phyloP scores from a whole-genome alignment of 1,140 invertebrate species.

The Heliothis virescens region DNA sequence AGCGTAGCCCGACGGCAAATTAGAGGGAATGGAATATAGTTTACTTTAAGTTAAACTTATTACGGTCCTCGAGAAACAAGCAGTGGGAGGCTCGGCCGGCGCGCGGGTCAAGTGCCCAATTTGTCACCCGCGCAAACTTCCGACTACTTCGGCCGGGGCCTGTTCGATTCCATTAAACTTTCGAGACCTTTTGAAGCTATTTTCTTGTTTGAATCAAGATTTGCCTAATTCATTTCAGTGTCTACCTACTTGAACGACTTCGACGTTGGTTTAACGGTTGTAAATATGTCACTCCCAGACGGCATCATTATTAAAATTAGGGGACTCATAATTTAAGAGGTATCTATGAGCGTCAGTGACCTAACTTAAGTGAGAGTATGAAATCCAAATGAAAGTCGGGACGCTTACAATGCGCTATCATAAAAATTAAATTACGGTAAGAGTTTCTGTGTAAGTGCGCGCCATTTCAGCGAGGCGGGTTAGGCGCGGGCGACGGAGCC shows the following conservation, averaged over 20 bases:
- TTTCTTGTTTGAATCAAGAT: constrained; percentile 83
- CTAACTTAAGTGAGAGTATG: constrained; percentile 62
- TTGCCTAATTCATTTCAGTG: constrained; percentile 81
- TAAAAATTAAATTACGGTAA: constrained; percentile 86
- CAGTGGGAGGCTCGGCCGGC: constrained; percentile 76
- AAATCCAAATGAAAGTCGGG: constrained; percentile 79
- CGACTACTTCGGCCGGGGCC: constrained; percentile 76
- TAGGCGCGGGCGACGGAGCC: constrained; percentile 58
- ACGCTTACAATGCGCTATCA: constrained; percentile 85
- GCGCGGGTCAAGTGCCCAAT: constrained; percentile 85
- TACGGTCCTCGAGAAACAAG: constrained; percentile 84
- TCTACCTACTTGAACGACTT: constrained; percentile 54
- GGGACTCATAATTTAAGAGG: constrained; percentile 1
- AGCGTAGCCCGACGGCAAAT: constrained; percentile 77
- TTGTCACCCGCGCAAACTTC: constrained; percentile 85
- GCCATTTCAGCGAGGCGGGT: constrained; percentile 73
- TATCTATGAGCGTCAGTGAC: constrained; percentile 48
- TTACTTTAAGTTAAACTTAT: constrained; percentile 86
- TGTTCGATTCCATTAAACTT: constrained; percentile 86
- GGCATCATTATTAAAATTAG: constrained; percentile 19
- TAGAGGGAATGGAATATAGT: constrained; percentile 86
- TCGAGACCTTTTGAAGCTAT: constrained; percentile 85
- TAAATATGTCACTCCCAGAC: constrained; percentile 31
- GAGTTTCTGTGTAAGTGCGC: constrained; percentile 83
- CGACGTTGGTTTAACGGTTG: constrained; percentile 36